phyloP scores from a whole-genome alignment of 2,888 invertebrate species.

The Apamea anceps region DNA sequence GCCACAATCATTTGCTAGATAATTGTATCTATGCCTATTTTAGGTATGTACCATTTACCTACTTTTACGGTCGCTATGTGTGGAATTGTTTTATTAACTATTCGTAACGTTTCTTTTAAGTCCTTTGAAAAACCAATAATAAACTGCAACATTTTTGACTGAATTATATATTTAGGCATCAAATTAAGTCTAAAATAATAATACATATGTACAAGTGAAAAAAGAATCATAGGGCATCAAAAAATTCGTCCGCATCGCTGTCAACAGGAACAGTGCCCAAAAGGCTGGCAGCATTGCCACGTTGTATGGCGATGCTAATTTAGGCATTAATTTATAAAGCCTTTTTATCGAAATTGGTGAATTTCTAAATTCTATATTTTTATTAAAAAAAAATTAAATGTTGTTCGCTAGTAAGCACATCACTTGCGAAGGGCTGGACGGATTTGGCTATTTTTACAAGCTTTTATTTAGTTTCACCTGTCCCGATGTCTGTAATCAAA shows the following conservation, averaged over 20 bases:
- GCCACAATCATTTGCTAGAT: neutral
- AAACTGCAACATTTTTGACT: neutral
- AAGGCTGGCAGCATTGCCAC: no score
- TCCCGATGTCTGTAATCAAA: no score
- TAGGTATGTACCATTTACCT: neutral
- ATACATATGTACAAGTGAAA: no score
- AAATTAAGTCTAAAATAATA: no score
- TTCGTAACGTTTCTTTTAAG: neutral
- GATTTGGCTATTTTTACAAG: neutral
- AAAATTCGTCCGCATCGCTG: no score
- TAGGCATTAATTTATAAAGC: no score
- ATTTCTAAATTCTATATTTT: neutral
- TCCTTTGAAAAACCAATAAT: neutral
- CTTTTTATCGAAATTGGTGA: neutral
- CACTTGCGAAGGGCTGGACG: neutral
- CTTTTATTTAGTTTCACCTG: no score
- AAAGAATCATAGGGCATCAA: no score
- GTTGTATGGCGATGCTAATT: no score
- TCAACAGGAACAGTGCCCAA: no score
- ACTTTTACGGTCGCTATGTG: neutral
- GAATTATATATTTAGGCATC: neutral
- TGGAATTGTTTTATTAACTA: no score
- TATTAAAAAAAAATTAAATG: neutral
- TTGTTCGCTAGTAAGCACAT: neutral
- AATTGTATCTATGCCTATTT: neutral